A percentile compares a stretch with the other conserved stretches of the same genome.
Evolutionary conservation across 2,113 vertebrate species (phyloP).

Genomic region (Isurus oxyrinchus): DNA sequence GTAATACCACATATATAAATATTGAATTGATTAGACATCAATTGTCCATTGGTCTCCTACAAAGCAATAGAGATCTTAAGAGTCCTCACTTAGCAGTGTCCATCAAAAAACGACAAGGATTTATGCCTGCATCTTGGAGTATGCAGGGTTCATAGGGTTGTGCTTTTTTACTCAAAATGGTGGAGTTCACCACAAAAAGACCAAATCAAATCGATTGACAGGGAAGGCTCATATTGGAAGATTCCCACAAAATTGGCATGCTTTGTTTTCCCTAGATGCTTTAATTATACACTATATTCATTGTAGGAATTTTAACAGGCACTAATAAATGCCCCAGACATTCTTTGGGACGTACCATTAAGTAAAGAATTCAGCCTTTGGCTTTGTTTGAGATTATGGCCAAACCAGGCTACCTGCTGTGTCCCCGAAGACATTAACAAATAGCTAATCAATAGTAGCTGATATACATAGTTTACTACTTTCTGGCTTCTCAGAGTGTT

Average conservation of each 20-base stretch:
- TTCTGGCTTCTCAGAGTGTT: background rate
- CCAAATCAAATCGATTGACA: background rate
- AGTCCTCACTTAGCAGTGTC: background rate
- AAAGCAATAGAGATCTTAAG: background rate
- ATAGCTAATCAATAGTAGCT: background rate
- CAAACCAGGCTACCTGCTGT: background rate
- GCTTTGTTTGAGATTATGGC: background rate
- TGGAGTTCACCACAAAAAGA: background rate
- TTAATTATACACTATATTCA: background rate
- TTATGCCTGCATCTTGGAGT: background rate
- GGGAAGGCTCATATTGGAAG: background rate
- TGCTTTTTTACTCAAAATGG: background rate
- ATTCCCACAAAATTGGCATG: conserved; percentile 19
- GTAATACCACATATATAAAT: background rate
- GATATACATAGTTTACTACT: background rate
- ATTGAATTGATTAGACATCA: background rate
- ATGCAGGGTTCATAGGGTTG: background rate
- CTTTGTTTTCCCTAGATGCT: background rate
- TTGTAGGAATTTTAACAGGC: background rate
- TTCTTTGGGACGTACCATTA: background rate
- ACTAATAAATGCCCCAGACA: background rate
- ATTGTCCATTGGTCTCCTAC: background rate
- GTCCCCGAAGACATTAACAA: background rate
- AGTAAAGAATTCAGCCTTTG: background rate
- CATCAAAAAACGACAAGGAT: background rate